Conservation (phyloP, 2,797 vertebrate genomes). For the Hybognathus amarus region DNA sequence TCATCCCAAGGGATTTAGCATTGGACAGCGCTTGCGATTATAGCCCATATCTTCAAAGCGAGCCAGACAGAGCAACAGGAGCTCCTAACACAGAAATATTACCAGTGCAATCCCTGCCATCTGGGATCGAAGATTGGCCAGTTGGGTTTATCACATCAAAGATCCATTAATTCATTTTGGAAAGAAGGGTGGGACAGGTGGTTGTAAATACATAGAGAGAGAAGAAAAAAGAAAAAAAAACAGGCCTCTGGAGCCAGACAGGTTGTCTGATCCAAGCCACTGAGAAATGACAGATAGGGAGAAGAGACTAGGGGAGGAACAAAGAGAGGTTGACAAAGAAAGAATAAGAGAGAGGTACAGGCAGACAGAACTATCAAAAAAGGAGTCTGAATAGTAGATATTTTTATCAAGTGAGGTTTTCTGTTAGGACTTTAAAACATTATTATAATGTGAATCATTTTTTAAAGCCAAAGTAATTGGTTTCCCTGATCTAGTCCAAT, state of each 20-base stretch:
- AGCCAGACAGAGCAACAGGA: slow-evolving; percentile 40
- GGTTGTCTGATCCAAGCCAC: slow-evolving; percentile 29
- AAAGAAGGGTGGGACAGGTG: slow-evolving; percentile 67
- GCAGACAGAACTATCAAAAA: neutral
- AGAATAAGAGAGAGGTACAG: neutral
- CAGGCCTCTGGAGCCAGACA: slow-evolving; percentile 58
- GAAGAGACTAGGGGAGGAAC: slow-evolving; percentile 7
- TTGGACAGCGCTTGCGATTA: neutral
- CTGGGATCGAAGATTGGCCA: slow-evolving; percentile 58
- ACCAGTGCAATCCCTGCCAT: slow-evolving; percentile 60
- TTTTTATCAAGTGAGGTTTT: neutral
- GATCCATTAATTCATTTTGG: slow-evolving; percentile 61
- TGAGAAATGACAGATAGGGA: slow-evolving; percentile 12
- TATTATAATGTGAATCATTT: neutral
- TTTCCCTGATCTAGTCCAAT: neutral
- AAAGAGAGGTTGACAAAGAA: neutral
- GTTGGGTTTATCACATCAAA: slow-evolving; percentile 59
- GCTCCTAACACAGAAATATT: slow-evolving; percentile 63
- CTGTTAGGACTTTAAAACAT: neutral
- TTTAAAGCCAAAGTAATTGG: neutral
- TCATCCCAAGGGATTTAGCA: neutral
- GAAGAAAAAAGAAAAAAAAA: slow-evolving; percentile 41
- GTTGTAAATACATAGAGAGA: slow-evolving; percentile 58
- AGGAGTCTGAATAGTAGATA: neutral
- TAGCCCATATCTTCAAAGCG: slow-evolving; percentile 3